A percentile compares a stretch with the other conserved stretches of the same genome.
Evolutionary conservation across 2,113 vertebrate genomes (phyloP).

Genomic region (Mesembrinibis cayennensis): DNA sequence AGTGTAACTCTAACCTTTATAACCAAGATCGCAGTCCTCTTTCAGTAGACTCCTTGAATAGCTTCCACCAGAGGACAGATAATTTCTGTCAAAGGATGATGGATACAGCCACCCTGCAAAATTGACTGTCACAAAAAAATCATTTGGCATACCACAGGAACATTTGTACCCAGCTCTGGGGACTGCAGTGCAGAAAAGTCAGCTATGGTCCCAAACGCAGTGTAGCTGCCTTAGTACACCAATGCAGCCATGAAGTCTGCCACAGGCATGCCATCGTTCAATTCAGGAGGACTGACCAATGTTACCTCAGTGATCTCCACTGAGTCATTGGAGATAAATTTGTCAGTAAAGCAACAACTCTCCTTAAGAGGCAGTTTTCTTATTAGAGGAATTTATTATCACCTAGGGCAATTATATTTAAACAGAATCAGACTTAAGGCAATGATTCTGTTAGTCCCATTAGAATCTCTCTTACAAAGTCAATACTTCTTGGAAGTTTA

Average conservation of each 20-base stretch:
- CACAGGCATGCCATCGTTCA: not conserved
- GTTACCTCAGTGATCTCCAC: too few species aligned
- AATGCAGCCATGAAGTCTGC: not conserved
- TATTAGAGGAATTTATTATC: not conserved
- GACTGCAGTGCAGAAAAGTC: not conserved
- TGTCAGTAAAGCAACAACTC: not conserved
- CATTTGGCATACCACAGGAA: not conserved
- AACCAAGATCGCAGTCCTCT: not conserved
- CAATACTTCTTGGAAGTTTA: not conserved
- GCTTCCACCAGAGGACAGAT: not conserved
- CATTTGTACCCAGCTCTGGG: not conserved
- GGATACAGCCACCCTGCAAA: not conserved
- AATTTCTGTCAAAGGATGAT: not conserved
- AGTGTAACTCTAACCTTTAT: not conserved
- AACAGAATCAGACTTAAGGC: not conserved
- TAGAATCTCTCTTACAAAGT: not conserved
- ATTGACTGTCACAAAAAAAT: not conserved
- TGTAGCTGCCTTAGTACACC: not conserved
- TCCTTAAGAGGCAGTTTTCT: not conserved
- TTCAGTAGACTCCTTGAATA: not conserved
- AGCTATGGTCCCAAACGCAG: not conserved
- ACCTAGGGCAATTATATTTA: not conserved
- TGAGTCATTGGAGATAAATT: not conserved
- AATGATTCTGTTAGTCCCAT: not conserved
- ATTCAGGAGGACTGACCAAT: not conserved